Base-by-base conservation (phyloP, 1,140 invertebrate genomes). In the Heliconius nattereri region DNA sequence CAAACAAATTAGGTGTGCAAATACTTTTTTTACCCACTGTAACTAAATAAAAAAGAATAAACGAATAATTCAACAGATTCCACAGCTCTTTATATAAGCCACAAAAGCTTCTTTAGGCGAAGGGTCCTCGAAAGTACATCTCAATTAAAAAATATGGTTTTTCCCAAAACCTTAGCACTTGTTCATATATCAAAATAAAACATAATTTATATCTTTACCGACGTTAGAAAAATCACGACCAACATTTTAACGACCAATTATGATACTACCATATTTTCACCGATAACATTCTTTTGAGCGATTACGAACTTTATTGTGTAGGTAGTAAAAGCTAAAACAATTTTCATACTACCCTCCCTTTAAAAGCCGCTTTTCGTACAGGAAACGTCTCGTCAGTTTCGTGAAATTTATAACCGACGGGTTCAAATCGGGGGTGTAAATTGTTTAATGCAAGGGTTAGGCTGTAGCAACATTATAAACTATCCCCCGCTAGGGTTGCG, bases 401-500 rank as follows among this genome's bases (percentile, higher is more conserved):
- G 84, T 87, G 83, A 91, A 90, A 93, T 92, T 92, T 93, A 92
- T 91, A 86, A 87, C 87, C 86, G 74, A 74, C 81, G 84, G 83
- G 88, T 84, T 90, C 79, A 85, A 89, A 87, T 88, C 85, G 87
- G 84, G 90, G 91, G 91, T 93, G 91, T 90, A 91, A 92, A 92
- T 92, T 92, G 90, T 89, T 90, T 91, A 92, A 92, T 91, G 90
- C 89, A 89, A 86, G 88, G 87, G 89, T 86, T 85, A 83, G 73
- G 80, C 75, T 78, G 66, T 72, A 72, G 71, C 35, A 60, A 73
- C 73, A 66, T 66, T 66, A 80, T 73, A 82, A 84, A 84, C 80
- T 84, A 80, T 84, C 78, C 78, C 70, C 70, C 37, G 60, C 60
- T 72, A 74, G 73, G 23, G 66, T 71, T 73, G 45, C 35, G 26